Conservation (phyloP, 2,888 invertebrate species). For the Pegoplata infirma region DNA sequence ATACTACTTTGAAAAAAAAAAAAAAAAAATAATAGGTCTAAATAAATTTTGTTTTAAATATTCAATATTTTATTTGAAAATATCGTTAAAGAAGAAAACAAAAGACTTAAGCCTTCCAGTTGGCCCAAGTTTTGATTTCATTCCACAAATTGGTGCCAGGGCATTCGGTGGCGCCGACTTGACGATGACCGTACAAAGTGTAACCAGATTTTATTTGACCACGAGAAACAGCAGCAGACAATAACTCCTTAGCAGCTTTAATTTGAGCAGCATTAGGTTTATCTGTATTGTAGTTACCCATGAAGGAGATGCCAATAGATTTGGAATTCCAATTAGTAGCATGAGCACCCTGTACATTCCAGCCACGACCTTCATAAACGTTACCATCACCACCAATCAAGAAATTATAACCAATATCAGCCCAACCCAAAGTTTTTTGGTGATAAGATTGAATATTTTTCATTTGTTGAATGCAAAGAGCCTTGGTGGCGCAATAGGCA, state of each 20-base stretch:
- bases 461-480: conserved; percentile 65
- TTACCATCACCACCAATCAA: conserved; percentile 70
- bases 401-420: conserved; percentile 70
- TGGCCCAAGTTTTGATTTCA: conserved; percentile 81
- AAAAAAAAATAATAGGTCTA: too few species aligned
- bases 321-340: conserved; percentile 67
- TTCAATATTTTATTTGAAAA: too few species aligned
- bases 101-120: conserved; percentile 72
- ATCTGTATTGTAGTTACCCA: conserved; percentile 66
- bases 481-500: conserved; percentile 66
- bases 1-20: too few species aligned
- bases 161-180: conserved; percentile 81
- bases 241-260: conserved; percentile 79
- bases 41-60: too few species aligned
- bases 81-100: too few species aligned
- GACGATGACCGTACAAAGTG: conserved; percentile 82
- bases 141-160: conserved; percentile 81
- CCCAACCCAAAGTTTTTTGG: conserved; percentile 66
- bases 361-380: conserved; percentile 70
- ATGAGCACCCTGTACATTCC: conserved; percentile 68
- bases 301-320: conserved; percentile 68
- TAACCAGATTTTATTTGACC: conserved; percentile 81
- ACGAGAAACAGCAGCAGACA: conserved; percentile 80
- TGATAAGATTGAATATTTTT: conserved; percentile 67
- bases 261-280: conserved; percentile 65